Evolutionary conservation across 2,113 vertebrate genomes (phyloP), one percentile per base, ranked within the genome.

Genomic region (Alectura lathami): DNA sequence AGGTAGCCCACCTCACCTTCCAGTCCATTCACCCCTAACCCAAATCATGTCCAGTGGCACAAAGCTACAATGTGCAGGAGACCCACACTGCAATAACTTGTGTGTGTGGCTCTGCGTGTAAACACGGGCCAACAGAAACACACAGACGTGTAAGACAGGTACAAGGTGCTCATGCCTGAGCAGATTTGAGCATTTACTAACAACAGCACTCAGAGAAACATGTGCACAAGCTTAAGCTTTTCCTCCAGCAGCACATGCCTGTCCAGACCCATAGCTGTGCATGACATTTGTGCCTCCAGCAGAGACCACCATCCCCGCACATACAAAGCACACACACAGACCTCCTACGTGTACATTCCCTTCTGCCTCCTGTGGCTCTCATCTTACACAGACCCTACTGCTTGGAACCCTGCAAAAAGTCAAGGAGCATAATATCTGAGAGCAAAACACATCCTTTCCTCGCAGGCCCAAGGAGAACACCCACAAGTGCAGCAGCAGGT

Each of bases 301-400:
- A 51, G 51, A 53, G n/a, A 29, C 26, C 23, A 53, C n/a, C 56
- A 10, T 8, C 63, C 76, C 81, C 5, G 67, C 66, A 3, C 2
- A 1, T 1, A 1, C 60, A 38, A 24, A 40, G 47, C 8, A 0
- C 10, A 15, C 66, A 13, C 40, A 16, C 2, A 8, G 0, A 42
- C 50, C 47, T 67, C 36, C 56, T 48, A 63, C 17, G 3, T 1
- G 0, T 2, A n/a, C n/a, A n/a, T 17, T 74, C 23, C 73, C 73
- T 38, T 38, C 3, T 24, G 3, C 27, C 47, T 59, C 26, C 64
- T 59, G 3, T 5, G 6, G 47, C 53, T 48, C 29, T 29, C n/a
- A 4, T 24, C 53, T 20, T 22, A 66, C 36, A 9, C 70, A 34
- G 53, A 20, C 34, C 56, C 9, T 3, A 0, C 26, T 4, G 32